Conservation (phyloP, 2,113 vertebrate species). For the Loxodonta africana region DNA sequence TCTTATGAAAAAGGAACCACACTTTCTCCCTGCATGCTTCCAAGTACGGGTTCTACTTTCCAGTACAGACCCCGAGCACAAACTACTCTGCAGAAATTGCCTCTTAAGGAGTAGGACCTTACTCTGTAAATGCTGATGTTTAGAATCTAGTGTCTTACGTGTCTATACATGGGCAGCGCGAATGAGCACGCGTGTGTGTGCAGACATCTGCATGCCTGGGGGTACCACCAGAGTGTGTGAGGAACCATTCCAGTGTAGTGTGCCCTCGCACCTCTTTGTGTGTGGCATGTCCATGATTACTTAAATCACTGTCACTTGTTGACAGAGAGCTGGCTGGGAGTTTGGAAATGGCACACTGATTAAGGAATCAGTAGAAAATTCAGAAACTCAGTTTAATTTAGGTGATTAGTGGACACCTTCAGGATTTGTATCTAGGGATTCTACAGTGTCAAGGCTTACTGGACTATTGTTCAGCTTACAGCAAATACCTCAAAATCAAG, state of each 20-base stretch:
- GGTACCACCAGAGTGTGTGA: not conserved
- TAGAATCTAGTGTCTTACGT: not conserved
- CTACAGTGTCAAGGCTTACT: not conserved
- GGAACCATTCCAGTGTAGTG: not conserved
- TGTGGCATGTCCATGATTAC: not conserved
- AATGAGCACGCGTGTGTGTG: not conserved
- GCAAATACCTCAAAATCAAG: not conserved
- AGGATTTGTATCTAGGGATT: not conserved
- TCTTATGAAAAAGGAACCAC: not conserved
- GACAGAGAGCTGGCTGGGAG: not conserved
- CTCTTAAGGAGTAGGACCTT: not conserved
- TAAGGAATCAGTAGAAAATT: constrained; percentile 4
- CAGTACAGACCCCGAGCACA: not conserved
- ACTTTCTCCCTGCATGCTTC: not conserved
- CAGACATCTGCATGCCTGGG: not conserved
- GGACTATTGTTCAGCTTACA: not conserved
- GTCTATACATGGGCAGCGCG: not conserved
- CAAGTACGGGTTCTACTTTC: not conserved
- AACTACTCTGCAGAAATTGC: not conserved
- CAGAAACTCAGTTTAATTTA: not conserved
- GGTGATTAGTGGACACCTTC: not conserved
- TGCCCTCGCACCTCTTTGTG: not conserved
- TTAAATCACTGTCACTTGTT: not conserved
- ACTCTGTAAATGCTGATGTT: constrained; percentile 10
- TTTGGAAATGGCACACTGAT: not conserved